Base-by-base conservation (phyloP, 1,140 invertebrate species). In the Hylaeus anthracinus region DNA sequence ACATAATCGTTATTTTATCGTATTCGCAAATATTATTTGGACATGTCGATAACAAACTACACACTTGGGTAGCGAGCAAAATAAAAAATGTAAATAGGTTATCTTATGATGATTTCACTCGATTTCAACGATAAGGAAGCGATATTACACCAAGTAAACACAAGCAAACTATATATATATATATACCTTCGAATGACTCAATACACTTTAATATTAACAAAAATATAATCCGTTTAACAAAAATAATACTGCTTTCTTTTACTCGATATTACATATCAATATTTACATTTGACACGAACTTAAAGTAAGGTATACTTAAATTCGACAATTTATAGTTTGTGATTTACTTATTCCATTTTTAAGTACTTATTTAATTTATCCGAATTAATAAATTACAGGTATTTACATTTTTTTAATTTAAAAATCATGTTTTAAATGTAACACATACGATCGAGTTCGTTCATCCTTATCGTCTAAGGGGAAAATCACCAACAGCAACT, bases 141-240 rank as follows among this genome's bases (percentile, higher is more conserved):
- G 37, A 63, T 26, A 41, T 45, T 45, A 3, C 43, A 45, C 43
- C 26, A 45, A 45, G 43, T 45, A 45, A 3, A 45, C 45, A 45
- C 6, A 45, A 45, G 45, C 45, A 45, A 6, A 45, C 45, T 4
- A 45, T 45, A 45, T 6, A 45, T 45, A 45, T 45, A 45, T 45
- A 45, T 45, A 6, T 45, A 6, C 3, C 6, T 6, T 4, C 0
- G 45, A 6, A 45, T 45, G 6, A 45, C 6, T 45, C 45, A 45
- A 45, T 45, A 6, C 45, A 45, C 6, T 45, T 4, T 37, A 79
- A 64, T 64, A 12, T 41, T 72, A 79, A 63, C 1, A 63, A 78
- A 67, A 48, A 67, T 39, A 67, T 76, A 67, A 72, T 72, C 67
- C 56, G 43, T 8, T 78, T 55, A 6, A 5, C 39, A 3, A 6